A percentile compares a stretch with the other conserved stretches of the same genome.
Evolutionary conservation across 2,797 vertebrate species (phyloP).

Genomic region (Syngnathus rostellatus): DNA sequence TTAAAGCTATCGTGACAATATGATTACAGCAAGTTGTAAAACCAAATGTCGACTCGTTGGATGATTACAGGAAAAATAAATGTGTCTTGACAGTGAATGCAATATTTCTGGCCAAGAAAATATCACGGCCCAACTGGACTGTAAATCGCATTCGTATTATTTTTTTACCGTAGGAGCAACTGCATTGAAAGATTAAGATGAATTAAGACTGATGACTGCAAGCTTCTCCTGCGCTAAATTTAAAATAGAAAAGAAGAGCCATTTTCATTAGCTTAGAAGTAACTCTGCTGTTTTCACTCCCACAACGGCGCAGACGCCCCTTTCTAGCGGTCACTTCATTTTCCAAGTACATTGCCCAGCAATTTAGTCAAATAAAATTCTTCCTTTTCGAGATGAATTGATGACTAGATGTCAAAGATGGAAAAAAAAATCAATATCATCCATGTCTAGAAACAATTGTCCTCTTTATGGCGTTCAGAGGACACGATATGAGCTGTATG

Average conservation of each 20-base stretch:
- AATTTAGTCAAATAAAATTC: too few species aligned
- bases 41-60: background rate
- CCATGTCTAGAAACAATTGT: constrained; percentile 44
- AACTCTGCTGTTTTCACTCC: too few species aligned
- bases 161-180: background rate
- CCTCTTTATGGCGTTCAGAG: constrained; percentile 44
- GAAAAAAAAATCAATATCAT: constrained; percentile 39
- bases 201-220: background rate
- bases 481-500: constrained; percentile 38
- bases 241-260: too few species aligned
- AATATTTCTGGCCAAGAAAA: background rate
- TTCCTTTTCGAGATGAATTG: background rate
- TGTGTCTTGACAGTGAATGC: background rate
- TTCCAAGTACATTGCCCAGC: too few species aligned
- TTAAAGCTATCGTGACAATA: background rate
- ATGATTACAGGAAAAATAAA: background rate
- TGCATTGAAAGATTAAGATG: too few species aligned
- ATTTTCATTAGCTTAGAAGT: too few species aligned
- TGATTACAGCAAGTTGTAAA: background rate
- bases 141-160: background rate
- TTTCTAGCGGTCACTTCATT: too few species aligned
- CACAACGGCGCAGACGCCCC: too few species aligned
- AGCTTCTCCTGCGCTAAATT: background rate
- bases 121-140: background rate
- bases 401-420: constrained; percentile 5